A percentile compares a stretch with the other conserved stretches of the same genome.
Evolutionary conservation across 1,140 invertebrate genomes (phyloP).

Genomic region (Meteorus sp.): DNA sequence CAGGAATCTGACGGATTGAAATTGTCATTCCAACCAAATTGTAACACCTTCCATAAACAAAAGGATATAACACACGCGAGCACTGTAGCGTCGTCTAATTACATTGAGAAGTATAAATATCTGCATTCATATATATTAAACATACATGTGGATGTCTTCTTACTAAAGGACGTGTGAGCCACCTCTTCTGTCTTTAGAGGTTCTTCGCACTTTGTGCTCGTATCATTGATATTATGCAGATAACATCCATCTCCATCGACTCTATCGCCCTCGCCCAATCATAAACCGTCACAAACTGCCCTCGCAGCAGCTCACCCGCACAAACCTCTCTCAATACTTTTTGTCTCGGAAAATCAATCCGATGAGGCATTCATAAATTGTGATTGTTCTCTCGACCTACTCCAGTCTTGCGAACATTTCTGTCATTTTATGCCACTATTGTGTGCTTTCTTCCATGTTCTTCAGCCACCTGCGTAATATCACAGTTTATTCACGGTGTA

Average conservation of each 20-base stretch:
- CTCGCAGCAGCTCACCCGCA: slow-evolving; percentile 6
- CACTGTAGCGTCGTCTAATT: too few species aligned
- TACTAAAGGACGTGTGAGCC: slow-evolving; percentile 25
- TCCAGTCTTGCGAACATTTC: background rate
- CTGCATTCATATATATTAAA: too few species aligned
- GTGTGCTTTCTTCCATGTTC: slow-evolving; percentile 9
- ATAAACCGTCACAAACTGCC: background rate
- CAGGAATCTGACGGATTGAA: too few species aligned
- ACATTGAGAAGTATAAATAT: too few species aligned
- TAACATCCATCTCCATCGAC: slow-evolving; percentile 10
- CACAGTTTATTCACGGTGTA: too few species aligned
- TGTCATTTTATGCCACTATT: background rate
- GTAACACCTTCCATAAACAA: too few species aligned
- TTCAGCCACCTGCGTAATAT: too few species aligned
- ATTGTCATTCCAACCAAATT: too few species aligned
- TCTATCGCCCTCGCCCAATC: background rate
- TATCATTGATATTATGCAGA: too few species aligned
- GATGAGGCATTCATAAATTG: slow-evolving; percentile 28
- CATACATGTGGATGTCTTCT: too few species aligned
- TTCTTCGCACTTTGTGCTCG: slow-evolving; percentile 25
- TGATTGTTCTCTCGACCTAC: slow-evolving; percentile 30
- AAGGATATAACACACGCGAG: too few species aligned
- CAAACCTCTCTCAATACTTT: slow-evolving; percentile 30
- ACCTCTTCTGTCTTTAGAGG: slow-evolving; percentile 24
- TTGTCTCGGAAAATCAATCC: slow-evolving; percentile 34